Base-by-base conservation (phyloP, 2,888 invertebrate genomes). In the Heteromurus nitidus region DNA sequence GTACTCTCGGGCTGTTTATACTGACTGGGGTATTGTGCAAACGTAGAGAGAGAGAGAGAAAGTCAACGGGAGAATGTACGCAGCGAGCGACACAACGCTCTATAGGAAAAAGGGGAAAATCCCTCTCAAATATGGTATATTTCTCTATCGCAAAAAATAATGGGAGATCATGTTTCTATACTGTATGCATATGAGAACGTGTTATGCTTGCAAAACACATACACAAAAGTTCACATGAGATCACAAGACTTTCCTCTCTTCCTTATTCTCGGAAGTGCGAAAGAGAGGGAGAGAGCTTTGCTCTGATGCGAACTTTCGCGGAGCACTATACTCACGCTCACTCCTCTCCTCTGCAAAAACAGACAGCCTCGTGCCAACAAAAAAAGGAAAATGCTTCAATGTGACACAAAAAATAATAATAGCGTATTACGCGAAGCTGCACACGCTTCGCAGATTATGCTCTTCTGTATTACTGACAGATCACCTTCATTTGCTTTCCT, bases 331-430 rank as follows among this genome's bases (percentile, higher is more conserved):
- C 55, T 55, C 55, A n/a, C 13, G 55, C 26, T 47, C n/a, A 47
- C 16, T 36, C 36, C 36, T 5, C 50, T 50, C 9, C 20, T 3
- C 20, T 50, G 16, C 20, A 9, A 20, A 9, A 50, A n/a, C 11
- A 55, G 55, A 26, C 55, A 55, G 26, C 55, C 55, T 55, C 55
- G 55, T 55, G 55, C 55, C 55, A 55, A 55, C 55, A 26, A 22
- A 13, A 26, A 24, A n/a, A n/a, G n/a, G 55, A 55, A 55, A 24
- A 22, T 55, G 26, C 55, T 55, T 55, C 24, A 47, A 62, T 74
- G 74, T 53, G 74, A 64, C 74, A 64, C 36, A 50, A 30, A 65
- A 74, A 74, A n/a, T n/a, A n/a, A n/a, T 74, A 74, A 74, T 36
- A 53, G 36, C 31, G 36, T 31, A 62, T 36, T 62, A 36, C 62